Evolutionary conservation across 2,888 invertebrate species (phyloP).

Genomic region (Rhamnusium bicolor): DNA sequence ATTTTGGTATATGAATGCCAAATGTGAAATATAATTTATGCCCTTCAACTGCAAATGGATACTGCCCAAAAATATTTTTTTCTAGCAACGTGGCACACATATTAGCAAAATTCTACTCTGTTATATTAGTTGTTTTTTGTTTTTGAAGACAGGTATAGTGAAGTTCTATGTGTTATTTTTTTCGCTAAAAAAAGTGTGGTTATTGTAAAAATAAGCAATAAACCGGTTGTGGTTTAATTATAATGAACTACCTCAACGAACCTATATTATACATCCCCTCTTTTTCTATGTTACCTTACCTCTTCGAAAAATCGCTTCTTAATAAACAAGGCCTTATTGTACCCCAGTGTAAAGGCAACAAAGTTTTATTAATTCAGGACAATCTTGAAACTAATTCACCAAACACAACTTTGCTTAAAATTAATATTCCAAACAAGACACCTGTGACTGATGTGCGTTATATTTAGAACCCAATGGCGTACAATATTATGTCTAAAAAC

Average conservation of each 20-base stretch:
- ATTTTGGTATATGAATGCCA: too few species aligned
- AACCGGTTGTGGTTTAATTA: not conserved
- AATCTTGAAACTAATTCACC: slow-evolving; percentile 42
- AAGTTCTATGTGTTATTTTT: too few species aligned
- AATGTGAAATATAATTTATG: too few species aligned
- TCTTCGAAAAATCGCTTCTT: slow-evolving; percentile 12
- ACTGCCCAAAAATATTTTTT: too few species aligned
- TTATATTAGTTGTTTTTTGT: too few species aligned
- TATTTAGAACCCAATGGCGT: slow-evolving; percentile 34
- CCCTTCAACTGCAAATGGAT: too few species aligned
- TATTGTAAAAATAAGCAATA: too few species aligned
- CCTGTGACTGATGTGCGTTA: slow-evolving; percentile 44
- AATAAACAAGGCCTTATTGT: slow-evolving; percentile 35
- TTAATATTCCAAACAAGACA: slow-evolving; percentile 43
- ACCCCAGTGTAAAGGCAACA: slow-evolving; percentile 32
- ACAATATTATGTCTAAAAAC: not conserved
- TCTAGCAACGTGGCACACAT: too few species aligned
- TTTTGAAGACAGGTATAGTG: too few species aligned
- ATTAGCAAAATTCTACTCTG: too few species aligned
- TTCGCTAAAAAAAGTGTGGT: too few species aligned
- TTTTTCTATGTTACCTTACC: not conserved
- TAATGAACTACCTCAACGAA: not conserved
- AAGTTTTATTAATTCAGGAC: slow-evolving; percentile 42
- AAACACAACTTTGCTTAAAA: slow-evolving; percentile 42
- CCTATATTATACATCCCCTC: not conserved